Percentiles rank a stretch among this genome's conserved stretches.
Conservation (phyloP, 2,797 vertebrate species). For the Lacerta viridis region DNA sequence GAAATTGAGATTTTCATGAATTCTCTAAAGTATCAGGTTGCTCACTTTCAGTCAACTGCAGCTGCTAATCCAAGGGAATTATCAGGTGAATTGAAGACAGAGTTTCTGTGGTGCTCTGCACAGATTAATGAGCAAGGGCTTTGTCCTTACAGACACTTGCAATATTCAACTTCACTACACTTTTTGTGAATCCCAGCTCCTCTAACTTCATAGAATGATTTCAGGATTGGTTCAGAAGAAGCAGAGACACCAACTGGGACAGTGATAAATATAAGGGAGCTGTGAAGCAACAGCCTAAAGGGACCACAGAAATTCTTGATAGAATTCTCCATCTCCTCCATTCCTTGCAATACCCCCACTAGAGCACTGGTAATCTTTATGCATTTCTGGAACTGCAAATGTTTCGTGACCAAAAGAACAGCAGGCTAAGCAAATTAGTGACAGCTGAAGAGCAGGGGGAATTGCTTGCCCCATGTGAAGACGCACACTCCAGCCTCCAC, state of each 20-base stretch:
- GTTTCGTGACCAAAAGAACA: conserved; percentile 38
- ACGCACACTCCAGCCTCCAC: conserved; percentile 58
- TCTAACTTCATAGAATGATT: background rate
- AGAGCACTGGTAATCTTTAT: background rate
- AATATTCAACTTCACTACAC: background rate
- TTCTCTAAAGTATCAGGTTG: conserved; percentile 18
- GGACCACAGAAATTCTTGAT: conserved; percentile 26
- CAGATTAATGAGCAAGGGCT: background rate
- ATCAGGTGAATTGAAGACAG: background rate
- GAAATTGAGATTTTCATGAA: conserved; percentile 24
- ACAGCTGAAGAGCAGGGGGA: conserved; percentile 57
- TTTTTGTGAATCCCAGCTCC: conserved; percentile 10
- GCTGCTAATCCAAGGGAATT: background rate
- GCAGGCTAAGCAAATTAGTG: conserved; percentile 43
- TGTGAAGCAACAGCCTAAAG: conserved; percentile 35
- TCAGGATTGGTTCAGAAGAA: background rate
- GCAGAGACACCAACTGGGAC: background rate
- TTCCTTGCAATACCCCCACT: conserved; percentile 10
- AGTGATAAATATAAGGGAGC: background rate
- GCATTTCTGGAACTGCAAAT: conserved; percentile 2
- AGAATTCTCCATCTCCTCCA: background rate
- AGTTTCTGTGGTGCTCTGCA: conserved; percentile 14
- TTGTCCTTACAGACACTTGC: background rate
- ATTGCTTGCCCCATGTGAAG: conserved; percentile 58
- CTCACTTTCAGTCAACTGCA: background rate